phyloP scores from a whole-genome alignment of 1,140 invertebrate species.

The Acromyrmex heyeri region DNA sequence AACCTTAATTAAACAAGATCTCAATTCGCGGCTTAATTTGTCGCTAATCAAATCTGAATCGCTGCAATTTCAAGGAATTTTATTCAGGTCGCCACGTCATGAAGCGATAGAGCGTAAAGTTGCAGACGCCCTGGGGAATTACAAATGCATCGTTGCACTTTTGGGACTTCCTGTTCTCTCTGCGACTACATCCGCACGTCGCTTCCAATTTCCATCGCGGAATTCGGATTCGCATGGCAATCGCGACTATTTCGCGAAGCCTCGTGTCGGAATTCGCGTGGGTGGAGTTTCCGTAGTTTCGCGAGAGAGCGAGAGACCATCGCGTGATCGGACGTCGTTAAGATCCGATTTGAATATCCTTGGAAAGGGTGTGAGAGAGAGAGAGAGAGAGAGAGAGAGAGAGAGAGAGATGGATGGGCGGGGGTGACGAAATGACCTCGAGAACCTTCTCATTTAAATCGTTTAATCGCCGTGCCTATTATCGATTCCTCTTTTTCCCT shows the following conservation, averaged over 20 bases:
- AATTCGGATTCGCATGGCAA: conserved; percentile 14
- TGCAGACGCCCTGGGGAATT: neutral
- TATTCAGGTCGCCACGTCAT: neutral
- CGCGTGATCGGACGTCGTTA: conserved; percentile 66
- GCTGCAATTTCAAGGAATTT: conserved; percentile 1
- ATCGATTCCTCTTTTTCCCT: conserved; percentile 15
- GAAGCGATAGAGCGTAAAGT: neutral
- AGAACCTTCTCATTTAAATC: conserved; percentile 67
- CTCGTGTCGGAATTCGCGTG: conserved; percentile 46
- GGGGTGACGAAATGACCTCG: conserved; percentile 67
- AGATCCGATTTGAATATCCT: conserved; percentile 70
- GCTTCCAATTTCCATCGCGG: conserved; percentile 26
- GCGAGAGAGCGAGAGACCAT: conserved; percentile 33
- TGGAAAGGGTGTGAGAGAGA: conserved; percentile 38
- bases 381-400: too few species aligned
- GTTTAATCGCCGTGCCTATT: conserved; percentile 65
- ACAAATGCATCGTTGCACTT: conserved; percentile 26
- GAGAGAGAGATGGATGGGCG: neutral
- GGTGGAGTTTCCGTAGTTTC: conserved; percentile 45
- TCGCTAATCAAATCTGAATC: neutral
- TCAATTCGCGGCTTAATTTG: neutral
- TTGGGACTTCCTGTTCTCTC: conserved; percentile 21
- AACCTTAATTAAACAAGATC: neutral
- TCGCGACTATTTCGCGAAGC: conserved; percentile 12
- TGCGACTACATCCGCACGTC: neutral